Percentiles rank a stretch among this genome's conserved stretches.
Conservation (phyloP, 2,888 invertebrate genomes). For the Eupelmus urozonus region DNA sequence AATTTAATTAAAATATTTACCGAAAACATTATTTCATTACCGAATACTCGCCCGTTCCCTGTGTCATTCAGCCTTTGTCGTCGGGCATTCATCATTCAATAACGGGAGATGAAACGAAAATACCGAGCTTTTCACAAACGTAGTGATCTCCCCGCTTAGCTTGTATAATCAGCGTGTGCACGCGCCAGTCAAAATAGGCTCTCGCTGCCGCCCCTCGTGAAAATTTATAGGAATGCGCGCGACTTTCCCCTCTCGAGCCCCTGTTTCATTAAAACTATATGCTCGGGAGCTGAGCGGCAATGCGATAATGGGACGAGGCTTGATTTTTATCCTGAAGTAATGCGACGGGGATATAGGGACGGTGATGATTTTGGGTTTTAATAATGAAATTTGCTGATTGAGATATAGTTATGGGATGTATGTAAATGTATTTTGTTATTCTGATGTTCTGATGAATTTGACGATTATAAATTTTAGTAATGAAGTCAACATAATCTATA, state of each 20-base stretch:
- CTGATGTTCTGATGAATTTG: too few relatives aligned
- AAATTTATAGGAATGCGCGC: slow-evolving; percentile 29
- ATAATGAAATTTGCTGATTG: neutral
- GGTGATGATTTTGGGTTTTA: neutral
- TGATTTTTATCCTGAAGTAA: too few relatives aligned
- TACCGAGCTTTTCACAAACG: slow-evolving; percentile 4
- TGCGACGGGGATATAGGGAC: too few relatives aligned
- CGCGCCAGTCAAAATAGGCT: slow-evolving; percentile 37
- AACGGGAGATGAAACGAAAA: slow-evolving; percentile 9
- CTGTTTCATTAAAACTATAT: slow-evolving; percentile 14
- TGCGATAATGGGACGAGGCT: too few relatives aligned
- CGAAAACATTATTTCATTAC: too few relatives aligned
- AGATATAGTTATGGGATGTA: neutral
- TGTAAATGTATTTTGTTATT: too few relatives aligned
- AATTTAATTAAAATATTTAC: too few relatives aligned
- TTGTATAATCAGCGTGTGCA: slow-evolving; percentile 14
- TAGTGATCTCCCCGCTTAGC: neutral
- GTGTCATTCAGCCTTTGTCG: neutral
- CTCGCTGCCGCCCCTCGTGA: slow-evolving; percentile 8
- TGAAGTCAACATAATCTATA: too few relatives aligned
- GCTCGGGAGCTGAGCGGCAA: neutral
- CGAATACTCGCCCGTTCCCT: neutral
- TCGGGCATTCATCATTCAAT: neutral
- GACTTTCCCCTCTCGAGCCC: neutral
- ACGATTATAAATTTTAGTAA: too few relatives aligned